Evolutionary conservation across 2,888 invertebrate genomes (phyloP), one percentile per base, ranked within the genome.

Genomic region (Ctena decussata): DNA sequence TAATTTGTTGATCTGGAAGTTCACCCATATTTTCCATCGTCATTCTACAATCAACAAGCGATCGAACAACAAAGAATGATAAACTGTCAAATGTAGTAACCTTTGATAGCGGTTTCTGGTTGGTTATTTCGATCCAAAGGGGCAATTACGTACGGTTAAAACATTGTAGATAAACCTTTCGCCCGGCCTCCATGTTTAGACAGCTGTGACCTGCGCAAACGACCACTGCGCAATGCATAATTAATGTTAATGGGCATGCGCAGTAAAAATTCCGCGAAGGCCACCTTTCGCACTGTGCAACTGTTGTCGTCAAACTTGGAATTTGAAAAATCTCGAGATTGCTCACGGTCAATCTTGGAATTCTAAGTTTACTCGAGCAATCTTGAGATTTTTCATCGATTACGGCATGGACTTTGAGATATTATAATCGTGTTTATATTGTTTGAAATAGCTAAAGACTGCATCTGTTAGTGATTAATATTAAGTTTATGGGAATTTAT

Each of bases 21-120:
- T 96, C 96, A 90, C 95, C 95, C 94, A 96, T 95, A 94, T 95
- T 95, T 94, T 96, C 96, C 95, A 96, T 96, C 94, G 95, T 96
- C 95, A 95, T 94, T 94, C 94, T 94, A 90, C 91, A 94, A 94
- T 93, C 92, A 93, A 93, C 91, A 93, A 93, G 90, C 93, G 94
- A 94, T 94, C 94, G 93, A 94, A 94, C 93, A 92, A 92, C 92
- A 92, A 93, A 93, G 92, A 94, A 93, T 93, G 93, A 94, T 94
- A 93, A 93, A 93, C 93, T 93, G 94, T 94, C 93, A 94, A 91
- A 93, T 93, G 91, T 88, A 89, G 92, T 94, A 93, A 93, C 94
- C 93, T 94, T 93, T 94, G 93, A 90, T 93, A 92, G 92, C 93
- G 92, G 92, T 92, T 91, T 93, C 93, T 93, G 94, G 93, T 93